Conservation (phyloP, 2,797 vertebrate species). For the Odontamblyopus rebecca region DNA sequence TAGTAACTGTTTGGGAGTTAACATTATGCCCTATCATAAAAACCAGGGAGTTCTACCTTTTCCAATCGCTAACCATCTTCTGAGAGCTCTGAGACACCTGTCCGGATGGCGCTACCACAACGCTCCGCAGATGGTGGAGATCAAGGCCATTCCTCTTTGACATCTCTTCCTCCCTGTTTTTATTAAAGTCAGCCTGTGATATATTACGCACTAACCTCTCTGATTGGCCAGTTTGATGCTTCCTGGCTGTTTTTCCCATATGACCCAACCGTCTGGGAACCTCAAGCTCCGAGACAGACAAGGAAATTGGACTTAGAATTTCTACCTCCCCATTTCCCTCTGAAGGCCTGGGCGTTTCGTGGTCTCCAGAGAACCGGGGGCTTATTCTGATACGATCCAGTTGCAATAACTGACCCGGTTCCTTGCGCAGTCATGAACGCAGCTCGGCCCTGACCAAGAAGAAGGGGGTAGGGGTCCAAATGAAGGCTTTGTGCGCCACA, state of each 20-base stretch:
- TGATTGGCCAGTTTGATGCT: slow-evolving; percentile 40
- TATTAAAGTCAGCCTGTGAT: slow-evolving; percentile 47
- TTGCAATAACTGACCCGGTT: slow-evolving; percentile 33
- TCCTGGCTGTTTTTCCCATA: slow-evolving; percentile 38
- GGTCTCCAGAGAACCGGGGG: slow-evolving; percentile 41
- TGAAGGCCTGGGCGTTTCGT: slow-evolving; percentile 12
- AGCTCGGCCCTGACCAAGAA: slow-evolving; percentile 30
- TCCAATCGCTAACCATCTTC: slow-evolving; percentile 20
- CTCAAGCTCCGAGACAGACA: slow-evolving; percentile 41
- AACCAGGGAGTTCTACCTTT: neutral
- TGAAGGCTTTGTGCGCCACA: slow-evolving; percentile 15
- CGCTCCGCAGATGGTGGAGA: slow-evolving; percentile 43
- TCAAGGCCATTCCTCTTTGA: slow-evolving; percentile 58
- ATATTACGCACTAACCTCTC: slow-evolving; percentile 38
- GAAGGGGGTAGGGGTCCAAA: slow-evolving; percentile 17
- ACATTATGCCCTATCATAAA: slow-evolving; percentile 6
- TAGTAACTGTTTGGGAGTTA: neutral
- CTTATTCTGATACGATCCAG: slow-evolving; percentile 46
- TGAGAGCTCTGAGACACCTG: slow-evolving; percentile 44
- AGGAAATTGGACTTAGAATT: slow-evolving; percentile 53
- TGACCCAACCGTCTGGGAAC: slow-evolving; percentile 54
- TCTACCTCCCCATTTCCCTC: slow-evolving; percentile 32
- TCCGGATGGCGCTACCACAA: slow-evolving; percentile 34
- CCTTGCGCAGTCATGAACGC: slow-evolving; percentile 16
- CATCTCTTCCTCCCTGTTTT: slow-evolving; percentile 49